Evolutionary conservation across 2,113 vertebrate species (phyloP).

Genomic region (Cynocephalus volans): DNA sequence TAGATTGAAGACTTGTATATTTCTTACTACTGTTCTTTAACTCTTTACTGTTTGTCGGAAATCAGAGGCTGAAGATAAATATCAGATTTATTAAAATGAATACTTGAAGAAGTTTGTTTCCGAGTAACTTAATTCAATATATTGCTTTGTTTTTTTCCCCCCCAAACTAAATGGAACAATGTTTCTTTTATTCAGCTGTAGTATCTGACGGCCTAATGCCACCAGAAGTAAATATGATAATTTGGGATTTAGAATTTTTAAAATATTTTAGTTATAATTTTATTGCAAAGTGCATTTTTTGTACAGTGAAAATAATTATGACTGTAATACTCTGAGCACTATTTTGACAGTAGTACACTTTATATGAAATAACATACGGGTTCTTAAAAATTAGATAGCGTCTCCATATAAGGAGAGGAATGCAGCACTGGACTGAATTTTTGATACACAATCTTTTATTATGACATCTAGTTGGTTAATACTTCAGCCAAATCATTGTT

Average conservation of each 20-base stretch:
- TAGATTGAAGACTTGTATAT: conserved; percentile 10
- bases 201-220: conserved; percentile 7
- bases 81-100: conserved; percentile 63
- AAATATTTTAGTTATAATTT: background rate
- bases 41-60: conserved; percentile 62
- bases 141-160: conserved; percentile 63
- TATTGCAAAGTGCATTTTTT: conserved; percentile 56
- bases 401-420: conserved; percentile 60
- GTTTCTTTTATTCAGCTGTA: conserved; percentile 47
- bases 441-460: conserved; percentile 82
- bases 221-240: conserved; percentile 58
- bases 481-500: conserved; percentile 63
- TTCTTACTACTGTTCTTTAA: conserved; percentile 58
- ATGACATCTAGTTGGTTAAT: conserved; percentile 76
- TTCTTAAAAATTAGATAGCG: conserved; percentile 32
- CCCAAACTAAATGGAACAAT: conserved; percentile 57
- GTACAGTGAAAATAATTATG: conserved; percentile 58
- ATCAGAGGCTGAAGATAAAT: conserved; percentile 66
- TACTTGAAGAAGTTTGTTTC: conserved; percentile 46
- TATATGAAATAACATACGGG: background rate
- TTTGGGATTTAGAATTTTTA: conserved; percentile 28
- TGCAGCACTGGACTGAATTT: conserved; percentile 70
- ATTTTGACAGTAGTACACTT: conserved; percentile 28
- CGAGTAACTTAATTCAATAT: conserved; percentile 54
- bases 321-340: background rate